Evolutionary conservation across 2,888 invertebrate species (phyloP).

Genomic region (Lutraria lutraria): DNA sequence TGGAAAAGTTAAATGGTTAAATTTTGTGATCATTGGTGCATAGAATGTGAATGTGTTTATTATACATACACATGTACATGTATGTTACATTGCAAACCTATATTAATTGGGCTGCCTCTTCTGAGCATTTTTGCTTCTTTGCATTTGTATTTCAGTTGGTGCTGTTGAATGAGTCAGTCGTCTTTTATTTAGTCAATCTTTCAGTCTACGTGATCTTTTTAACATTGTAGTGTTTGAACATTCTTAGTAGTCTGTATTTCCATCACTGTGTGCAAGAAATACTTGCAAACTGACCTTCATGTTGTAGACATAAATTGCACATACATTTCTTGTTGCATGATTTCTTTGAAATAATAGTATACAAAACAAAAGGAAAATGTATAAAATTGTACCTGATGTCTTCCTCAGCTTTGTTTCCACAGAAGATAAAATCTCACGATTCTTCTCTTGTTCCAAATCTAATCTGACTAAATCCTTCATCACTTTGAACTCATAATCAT

Average conservation of each 20-base stretch:
- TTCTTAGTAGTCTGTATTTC: neutral
- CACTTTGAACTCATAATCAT: slow-evolving; percentile 19
- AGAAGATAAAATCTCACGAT: neutral
- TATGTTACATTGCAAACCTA: neutral
- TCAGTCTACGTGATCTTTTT: too few relatives aligned
- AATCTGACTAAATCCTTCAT: neutral
- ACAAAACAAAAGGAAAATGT: neutral
- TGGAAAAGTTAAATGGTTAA: neutral
- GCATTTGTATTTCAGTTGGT: too few relatives aligned
- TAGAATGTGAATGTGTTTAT: neutral
- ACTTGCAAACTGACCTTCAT: too few relatives aligned
- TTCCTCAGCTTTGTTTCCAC: neutral
- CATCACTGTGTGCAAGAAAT: neutral
- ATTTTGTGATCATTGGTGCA: neutral
- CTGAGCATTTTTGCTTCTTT: too few relatives aligned
- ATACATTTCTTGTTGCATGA: too few relatives aligned
- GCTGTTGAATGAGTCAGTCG: too few relatives aligned
- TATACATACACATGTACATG: neutral
- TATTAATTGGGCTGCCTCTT: too few relatives aligned
- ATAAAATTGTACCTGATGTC: neutral
- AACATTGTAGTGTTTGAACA: too few relatives aligned
- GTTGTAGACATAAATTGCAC: too few relatives aligned
- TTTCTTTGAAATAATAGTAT: neutral
- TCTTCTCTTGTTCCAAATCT: neutral
- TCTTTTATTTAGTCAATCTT: too few relatives aligned